These are phyloP conservation scores for Euthynnus affinis DNA, from an alignment of 2,797 vertebrate species.

Conservation along the genomic window DNA sequence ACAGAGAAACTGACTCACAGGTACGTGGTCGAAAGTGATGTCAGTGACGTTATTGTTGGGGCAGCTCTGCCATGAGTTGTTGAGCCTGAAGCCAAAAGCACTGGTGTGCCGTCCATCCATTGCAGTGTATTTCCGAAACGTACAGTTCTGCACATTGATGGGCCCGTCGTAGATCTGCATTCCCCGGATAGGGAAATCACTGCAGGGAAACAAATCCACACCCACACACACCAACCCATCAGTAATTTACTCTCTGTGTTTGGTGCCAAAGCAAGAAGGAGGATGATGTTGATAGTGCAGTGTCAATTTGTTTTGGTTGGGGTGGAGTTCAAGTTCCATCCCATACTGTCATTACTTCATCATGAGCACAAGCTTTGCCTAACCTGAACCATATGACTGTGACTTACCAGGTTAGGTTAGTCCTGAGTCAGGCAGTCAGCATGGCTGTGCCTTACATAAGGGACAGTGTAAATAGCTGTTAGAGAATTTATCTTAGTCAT, in stretches of 20 bases:
- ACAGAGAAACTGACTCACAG: slow-evolving; percentile 85
- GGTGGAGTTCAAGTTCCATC: too few species aligned
- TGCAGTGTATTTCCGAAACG: slow-evolving; percentile 93
- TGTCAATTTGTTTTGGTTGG: too few species aligned
- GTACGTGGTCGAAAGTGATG: slow-evolving; percentile 92
- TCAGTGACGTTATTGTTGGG: slow-evolving; percentile 94
- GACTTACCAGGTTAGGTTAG: too few species aligned
- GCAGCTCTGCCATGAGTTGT: slow-evolving; percentile 99
- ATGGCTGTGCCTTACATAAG: too few species aligned
- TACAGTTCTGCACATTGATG: slow-evolving; percentile 96
- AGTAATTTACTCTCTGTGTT: neutral
- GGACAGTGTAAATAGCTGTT: too few species aligned
- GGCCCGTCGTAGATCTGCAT: slow-evolving; percentile 97
- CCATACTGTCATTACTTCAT: too few species aligned
- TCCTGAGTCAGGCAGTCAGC: too few species aligned
- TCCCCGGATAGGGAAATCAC: slow-evolving; percentile 95
- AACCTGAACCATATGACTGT: too few species aligned
- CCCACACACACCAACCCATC: neutral
- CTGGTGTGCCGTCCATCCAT: slow-evolving; percentile 95
- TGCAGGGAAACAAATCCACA: slow-evolving; percentile 61
- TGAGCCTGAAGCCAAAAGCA: slow-evolving; percentile 95
- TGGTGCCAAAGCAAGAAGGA: neutral
- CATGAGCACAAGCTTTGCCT: too few species aligned
- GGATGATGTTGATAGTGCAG: neutral
- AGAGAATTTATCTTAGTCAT: too few species aligned